Evolutionary conservation across 2,888 invertebrate species (phyloP).

Genomic region (Ichneumoninae sp.): DNA sequence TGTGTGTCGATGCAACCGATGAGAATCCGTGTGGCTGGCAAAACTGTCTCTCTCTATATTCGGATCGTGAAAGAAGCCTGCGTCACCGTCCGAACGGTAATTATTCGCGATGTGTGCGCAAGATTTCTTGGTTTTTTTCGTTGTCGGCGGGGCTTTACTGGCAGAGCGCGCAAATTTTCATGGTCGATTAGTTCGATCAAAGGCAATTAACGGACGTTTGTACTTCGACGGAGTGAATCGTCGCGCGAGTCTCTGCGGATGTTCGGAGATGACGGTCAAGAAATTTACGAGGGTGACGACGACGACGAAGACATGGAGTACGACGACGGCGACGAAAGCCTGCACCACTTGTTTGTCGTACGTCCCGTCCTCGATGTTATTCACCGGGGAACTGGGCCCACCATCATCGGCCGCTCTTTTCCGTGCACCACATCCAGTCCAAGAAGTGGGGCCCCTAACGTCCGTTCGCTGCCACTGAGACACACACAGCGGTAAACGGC

Average conservation of each 20-base stretch:
- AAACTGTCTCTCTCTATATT: slow-evolving; percentile 41
- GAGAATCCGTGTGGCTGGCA: slow-evolving; percentile 40
- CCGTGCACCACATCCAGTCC: slow-evolving; percentile 68
- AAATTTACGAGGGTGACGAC: slow-evolving; percentile 10
- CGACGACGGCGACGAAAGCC: slow-evolving; percentile 34
- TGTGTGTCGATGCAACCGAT: slow-evolving; percentile 26
- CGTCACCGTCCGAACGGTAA: slow-evolving; percentile 28
- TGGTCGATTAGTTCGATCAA: background rate
- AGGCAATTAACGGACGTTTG: background rate
- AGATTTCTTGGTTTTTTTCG: slow-evolving; percentile 17
- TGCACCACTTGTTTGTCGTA: slow-evolving; percentile 70
- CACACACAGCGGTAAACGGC: slow-evolving; percentile 28
- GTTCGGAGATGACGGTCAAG: background rate
- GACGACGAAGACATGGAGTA: slow-evolving; percentile 50
- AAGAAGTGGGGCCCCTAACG: slow-evolving; percentile 73
- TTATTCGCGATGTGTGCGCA: slow-evolving; percentile 16
- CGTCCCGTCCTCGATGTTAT: slow-evolving; percentile 72
- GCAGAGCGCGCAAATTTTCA: background rate
- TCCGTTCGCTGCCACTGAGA: slow-evolving; percentile 38
- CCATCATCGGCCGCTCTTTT: slow-evolving; percentile 69
- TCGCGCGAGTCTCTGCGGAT: background rate
- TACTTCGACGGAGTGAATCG: background rate
- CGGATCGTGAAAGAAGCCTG: slow-evolving; percentile 20
- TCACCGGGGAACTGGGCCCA: slow-evolving; percentile 75
- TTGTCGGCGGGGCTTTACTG: background rate